These are phyloP conservation scores for Campaea margaritaria DNA, from an alignment of 2,888 invertebrate species.

Conservation along the genomic window DNA sequence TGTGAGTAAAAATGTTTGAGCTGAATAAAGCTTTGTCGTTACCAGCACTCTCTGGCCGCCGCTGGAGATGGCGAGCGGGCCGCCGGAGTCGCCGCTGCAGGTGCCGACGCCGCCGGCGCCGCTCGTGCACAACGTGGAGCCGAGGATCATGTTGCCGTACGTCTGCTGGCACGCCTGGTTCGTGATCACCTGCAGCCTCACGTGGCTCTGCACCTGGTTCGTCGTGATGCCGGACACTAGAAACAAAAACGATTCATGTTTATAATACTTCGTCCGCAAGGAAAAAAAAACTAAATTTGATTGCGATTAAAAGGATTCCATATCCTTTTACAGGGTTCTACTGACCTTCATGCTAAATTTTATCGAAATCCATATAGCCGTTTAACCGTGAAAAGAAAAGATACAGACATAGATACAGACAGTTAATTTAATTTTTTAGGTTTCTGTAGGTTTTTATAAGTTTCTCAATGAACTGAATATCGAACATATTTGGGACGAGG, in stretches of 20 bases:
- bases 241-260: background rate
- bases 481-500: too few relatives aligned
- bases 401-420: too few relatives aligned
- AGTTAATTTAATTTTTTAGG: too few relatives aligned
- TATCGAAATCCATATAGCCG: too few relatives aligned
- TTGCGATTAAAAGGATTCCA: too few relatives aligned
- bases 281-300: too few relatives aligned
- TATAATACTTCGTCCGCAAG: background rate
- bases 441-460: too few relatives aligned
- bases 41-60: slow-evolving; percentile 53
- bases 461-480: too few relatives aligned
- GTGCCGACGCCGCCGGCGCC: slow-evolving; percentile 58
- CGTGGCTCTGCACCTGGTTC: slow-evolving; percentile 67
- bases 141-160: slow-evolving; percentile 51
- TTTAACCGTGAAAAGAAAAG: too few relatives aligned
- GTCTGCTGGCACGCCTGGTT: slow-evolving; percentile 59
- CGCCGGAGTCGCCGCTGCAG: slow-evolving; percentile 71
- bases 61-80: slow-evolving; percentile 55
- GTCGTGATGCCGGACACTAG: slow-evolving; percentile 54
- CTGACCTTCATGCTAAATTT: too few relatives aligned
- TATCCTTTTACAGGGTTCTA: too few relatives aligned
- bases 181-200: slow-evolving; percentile 68
- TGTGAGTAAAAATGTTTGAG: background rate
- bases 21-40: background rate
- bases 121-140: slow-evolving; percentile 63